Evolutionary conservation across 1,140 invertebrate genomes (phyloP).

Genomic region (Notospermus geniculatus): DNA sequence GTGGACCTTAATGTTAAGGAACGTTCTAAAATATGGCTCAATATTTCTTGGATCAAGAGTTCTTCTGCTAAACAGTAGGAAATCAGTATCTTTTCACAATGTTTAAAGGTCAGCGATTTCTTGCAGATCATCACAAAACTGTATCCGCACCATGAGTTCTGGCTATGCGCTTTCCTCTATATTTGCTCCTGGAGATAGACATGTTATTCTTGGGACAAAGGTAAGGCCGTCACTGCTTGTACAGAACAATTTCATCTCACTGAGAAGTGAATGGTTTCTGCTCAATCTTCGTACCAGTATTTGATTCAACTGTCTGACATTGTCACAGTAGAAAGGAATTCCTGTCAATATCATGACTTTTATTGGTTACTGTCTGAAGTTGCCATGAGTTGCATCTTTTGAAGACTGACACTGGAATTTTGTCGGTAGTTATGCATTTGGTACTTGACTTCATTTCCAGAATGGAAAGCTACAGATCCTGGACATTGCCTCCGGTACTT

Average conservation of each 20-base stretch:
- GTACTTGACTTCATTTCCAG: slow-evolving; percentile 39
- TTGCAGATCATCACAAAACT: slow-evolving; percentile 71
- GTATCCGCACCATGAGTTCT: slow-evolving; percentile 74
- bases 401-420: background rate
- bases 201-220: slow-evolving; percentile 85
- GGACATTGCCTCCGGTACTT: slow-evolving; percentile 76
- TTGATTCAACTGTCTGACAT: too few species aligned
- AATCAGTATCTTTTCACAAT: too few species aligned
- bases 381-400: slow-evolving; percentile 8
- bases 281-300: too few species aligned
- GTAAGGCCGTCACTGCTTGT: slow-evolving; percentile 34
- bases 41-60: background rate
- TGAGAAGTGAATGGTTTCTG: too few species aligned
- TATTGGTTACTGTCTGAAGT: too few species aligned
- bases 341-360: too few species aligned
- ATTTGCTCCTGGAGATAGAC: slow-evolving; percentile 89
- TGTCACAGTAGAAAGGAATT: too few species aligned
- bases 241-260: too few species aligned
- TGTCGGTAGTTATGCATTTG: background rate
- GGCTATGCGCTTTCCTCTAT: slow-evolving; percentile 70
- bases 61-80: background rate
- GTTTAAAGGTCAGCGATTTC: slow-evolving; percentile 25
- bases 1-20: too few species aligned
- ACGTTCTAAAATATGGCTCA: too few species aligned
- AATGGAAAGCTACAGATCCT: slow-evolving; percentile 82